Percentiles rank a stretch among this genome's conserved stretches.
Conservation (phyloP, 37 sponge, comb jelly and placozoan genomes). For the Cliona cf. orientalis region DNA sequence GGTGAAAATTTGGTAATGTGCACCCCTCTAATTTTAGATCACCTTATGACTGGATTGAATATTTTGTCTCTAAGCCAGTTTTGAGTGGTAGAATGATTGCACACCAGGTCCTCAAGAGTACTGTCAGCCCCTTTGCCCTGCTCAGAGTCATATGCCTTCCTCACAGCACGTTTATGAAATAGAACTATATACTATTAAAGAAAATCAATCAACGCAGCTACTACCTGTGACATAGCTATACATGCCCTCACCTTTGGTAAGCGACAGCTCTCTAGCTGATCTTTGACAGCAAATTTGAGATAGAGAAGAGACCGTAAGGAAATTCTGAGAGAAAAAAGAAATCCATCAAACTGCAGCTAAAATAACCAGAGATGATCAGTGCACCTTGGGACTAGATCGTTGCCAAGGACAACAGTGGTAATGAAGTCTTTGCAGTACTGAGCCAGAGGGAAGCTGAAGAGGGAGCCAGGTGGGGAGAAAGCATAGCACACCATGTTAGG, state of each 20-base stretch:
- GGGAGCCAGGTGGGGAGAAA: slow-evolving; percentile 63
- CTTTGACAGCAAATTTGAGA: slow-evolving; percentile 5
- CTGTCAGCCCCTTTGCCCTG: too few relatives aligned
- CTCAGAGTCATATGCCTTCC: too few relatives aligned
- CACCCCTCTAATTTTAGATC: too few relatives aligned
- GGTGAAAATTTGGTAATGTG: too few relatives aligned
- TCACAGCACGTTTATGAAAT: too few relatives aligned
- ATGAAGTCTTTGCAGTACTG: slow-evolving; percentile 6
- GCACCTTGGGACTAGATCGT: slow-evolving; percentile 12
- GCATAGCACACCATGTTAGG: slow-evolving; percentile 40
- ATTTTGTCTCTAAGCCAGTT: too few relatives aligned
- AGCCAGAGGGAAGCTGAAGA: slow-evolving; percentile 43
- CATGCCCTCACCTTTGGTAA: slow-evolving; percentile 43
- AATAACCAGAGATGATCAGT: background rate
- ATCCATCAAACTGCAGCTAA: background rate
- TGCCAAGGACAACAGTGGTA: slow-evolving; percentile 11
- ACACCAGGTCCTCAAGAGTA: too few relatives aligned
- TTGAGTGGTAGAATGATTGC: too few relatives aligned
- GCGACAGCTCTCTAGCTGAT: slow-evolving; percentile 20
- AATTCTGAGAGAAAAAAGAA: slow-evolving; percentile 13
- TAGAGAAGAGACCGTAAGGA: slow-evolving; percentile 34
- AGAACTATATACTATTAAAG: too few relatives aligned
- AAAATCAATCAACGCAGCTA: too few relatives aligned
- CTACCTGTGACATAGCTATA: too few relatives aligned
- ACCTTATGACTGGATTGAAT: too few relatives aligned